Evolutionary conservation across 2,888 invertebrate species (phyloP).

Genomic region (Hyposoter dolosus): DNA sequence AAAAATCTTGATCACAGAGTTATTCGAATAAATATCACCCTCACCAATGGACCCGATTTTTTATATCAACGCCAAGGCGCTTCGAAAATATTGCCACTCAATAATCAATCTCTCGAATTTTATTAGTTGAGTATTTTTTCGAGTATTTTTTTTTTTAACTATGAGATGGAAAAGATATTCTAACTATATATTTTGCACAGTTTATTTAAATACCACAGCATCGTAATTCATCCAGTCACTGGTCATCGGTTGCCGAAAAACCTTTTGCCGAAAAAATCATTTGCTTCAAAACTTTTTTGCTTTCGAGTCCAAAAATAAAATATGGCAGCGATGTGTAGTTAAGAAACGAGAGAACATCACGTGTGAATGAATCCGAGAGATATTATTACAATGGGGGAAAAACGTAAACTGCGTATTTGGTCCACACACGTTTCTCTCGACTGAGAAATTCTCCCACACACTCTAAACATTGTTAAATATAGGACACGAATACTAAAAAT

Average conservation of each 20-base stretch:
- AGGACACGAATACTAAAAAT: conserved; percentile 11
- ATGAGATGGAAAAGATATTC: too few species aligned
- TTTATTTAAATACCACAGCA: too few species aligned
- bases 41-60: too few species aligned
- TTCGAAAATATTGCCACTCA: too few species aligned
- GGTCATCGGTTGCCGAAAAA: background rate
- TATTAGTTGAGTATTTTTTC: too few species aligned
- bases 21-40: background rate
- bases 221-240: too few species aligned
- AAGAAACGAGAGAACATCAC: background rate
- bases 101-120: too few species aligned
- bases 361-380: conserved; percentile 6
- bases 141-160: too few species aligned
- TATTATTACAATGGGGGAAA: conserved; percentile 17
- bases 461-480: conserved; percentile 12
- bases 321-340: background rate
- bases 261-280: background rate
- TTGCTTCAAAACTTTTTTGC: background rate
- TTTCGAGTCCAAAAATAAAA: background rate
- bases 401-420: conserved; percentile 20
- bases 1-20: too few species aligned
- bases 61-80: too few species aligned
- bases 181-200: too few species aligned
- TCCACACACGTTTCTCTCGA: background rate
- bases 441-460: background rate